Percentiles rank a stretch among this genome's conserved stretches.
Conservation (phyloP, 2,888 invertebrate species). For the Microctonus brassicae region DNA sequence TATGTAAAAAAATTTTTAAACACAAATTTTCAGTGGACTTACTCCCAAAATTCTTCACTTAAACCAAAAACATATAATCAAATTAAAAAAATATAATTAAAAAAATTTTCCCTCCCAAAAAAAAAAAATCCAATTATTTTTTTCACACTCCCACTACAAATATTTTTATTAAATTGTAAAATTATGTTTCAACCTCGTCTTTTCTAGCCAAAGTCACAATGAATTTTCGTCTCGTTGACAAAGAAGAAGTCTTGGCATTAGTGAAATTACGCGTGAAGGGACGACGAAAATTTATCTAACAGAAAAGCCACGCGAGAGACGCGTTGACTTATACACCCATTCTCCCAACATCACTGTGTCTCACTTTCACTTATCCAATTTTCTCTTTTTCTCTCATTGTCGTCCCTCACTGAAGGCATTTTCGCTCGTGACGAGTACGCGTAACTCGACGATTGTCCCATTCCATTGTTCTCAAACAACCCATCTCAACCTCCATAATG, state of each 20-base stretch:
- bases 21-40: no score
- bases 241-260: not conserved
- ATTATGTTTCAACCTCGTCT: not conserved
- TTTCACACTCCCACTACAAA: not conserved
- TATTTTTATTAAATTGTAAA: not conserved
- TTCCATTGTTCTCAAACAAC: conserved; percentile 49
- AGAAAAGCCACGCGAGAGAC: conserved; percentile 40
- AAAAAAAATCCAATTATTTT: no score
- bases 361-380: no score
- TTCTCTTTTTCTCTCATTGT: conserved; percentile 15
- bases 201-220: conserved; percentile 4
- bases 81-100: no score
- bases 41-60: no score
- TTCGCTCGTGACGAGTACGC: conserved; percentile 36
- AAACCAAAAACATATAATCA: no score
- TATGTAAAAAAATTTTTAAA: no score
- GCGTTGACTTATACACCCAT: conserved; percentile 39
- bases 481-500: conserved; percentile 49
- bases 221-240: conserved; percentile 10
- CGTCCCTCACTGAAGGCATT: not conserved
- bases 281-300: conserved; percentile 42
- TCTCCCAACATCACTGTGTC: conserved; percentile 18
- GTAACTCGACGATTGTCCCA: conserved; percentile 47
- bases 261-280: conserved; percentile 39
- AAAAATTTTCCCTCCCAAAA: no score